Conservation (phyloP, 2,113 vertebrate genomes). For the Chamaea fasciata region DNA sequence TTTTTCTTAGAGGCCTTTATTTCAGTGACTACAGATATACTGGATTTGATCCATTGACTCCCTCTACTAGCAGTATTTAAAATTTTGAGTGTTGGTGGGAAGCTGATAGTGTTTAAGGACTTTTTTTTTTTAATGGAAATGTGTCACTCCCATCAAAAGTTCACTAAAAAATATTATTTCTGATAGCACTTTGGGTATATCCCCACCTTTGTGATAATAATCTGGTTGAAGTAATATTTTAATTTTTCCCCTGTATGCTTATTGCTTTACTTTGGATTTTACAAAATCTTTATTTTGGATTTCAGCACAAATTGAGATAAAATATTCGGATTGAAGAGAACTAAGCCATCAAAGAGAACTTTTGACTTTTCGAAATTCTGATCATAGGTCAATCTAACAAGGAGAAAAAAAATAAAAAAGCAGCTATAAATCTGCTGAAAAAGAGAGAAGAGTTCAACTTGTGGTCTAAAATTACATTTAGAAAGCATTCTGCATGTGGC, state of each 20-base stretch:
- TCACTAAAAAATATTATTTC: slow-evolving; percentile 19
- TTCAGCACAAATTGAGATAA: not conserved
- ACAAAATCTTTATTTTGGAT: not conserved
- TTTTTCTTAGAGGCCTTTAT: slow-evolving; percentile 79
- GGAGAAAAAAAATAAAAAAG: slow-evolving; percentile 24
- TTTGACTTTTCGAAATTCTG: slow-evolving; percentile 21
- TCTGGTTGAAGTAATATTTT: not conserved
- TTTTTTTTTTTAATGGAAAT: slow-evolving; percentile 51
- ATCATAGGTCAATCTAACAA: slow-evolving; percentile 35
- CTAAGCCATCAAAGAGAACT: slow-evolving; percentile 43
- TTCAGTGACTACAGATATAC: slow-evolving; percentile 74
- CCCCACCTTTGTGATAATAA: not conserved
- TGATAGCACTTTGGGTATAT: not conserved
- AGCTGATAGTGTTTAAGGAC: slow-evolving; percentile 55
- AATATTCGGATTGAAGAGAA: not conserved
- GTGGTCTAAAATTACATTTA: not conserved
- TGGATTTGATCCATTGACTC: slow-evolving; percentile 78
- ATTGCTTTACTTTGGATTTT: not conserved
- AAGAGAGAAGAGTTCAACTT: not conserved
- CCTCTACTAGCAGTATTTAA: slow-evolving; percentile 71
- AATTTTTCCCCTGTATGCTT: not conserved
- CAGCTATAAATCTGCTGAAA: slow-evolving; percentile 47
- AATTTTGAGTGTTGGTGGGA: slow-evolving; percentile 69
- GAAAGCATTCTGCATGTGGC: not conserved
- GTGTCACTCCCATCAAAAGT: slow-evolving; percentile 40